Evolutionary conservation across 2,888 invertebrate genomes (phyloP).

Genomic region (Acronicta psi): DNA sequence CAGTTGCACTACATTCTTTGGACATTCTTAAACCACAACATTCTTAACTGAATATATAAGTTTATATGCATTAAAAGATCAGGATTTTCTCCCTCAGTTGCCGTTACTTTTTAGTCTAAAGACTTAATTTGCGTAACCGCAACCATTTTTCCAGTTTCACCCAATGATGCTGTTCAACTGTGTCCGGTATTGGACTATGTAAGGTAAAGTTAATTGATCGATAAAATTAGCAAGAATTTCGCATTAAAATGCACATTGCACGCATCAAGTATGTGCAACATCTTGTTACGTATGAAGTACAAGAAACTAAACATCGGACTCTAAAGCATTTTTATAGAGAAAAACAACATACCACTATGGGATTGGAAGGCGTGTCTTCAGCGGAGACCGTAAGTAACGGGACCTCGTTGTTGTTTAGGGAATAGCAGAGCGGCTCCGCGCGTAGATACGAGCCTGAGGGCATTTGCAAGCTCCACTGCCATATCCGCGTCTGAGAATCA

Average conservation of each 20-base stretch:
- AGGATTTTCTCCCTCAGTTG: background rate
- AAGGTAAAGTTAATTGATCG: slow-evolving; percentile 44
- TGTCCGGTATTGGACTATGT: slow-evolving; percentile 8
- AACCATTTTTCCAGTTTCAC: slow-evolving; percentile 2
- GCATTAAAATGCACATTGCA: slow-evolving; percentile 39
- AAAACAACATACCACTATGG: slow-evolving; percentile 83
- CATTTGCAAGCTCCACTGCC: slow-evolving; percentile 87
- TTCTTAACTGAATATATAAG: too few species aligned
- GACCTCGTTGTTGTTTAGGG: slow-evolving; percentile 92
- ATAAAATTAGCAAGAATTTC: slow-evolving; percentile 51
- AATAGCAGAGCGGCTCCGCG: slow-evolving; percentile 91
- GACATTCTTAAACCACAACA: too few species aligned
- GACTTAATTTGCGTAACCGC: slow-evolving; percentile 18
- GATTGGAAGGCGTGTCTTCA: slow-evolving; percentile 86
- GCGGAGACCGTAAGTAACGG: slow-evolving; percentile 94
- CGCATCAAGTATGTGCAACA: slow-evolving; percentile 20
- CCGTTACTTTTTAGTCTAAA: slow-evolving; percentile 15
- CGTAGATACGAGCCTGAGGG: slow-evolving; percentile 89
- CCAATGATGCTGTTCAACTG: background rate
- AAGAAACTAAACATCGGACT: slow-evolving; percentile 24
- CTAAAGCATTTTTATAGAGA: slow-evolving; percentile 33
- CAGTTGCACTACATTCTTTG: slow-evolving; percentile 1
- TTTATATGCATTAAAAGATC: slow-evolving; percentile 10
- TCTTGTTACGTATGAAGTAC: slow-evolving; percentile 23
- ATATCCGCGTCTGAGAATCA: slow-evolving; percentile 88